Base-by-base conservation (phyloP, 2,113 vertebrate species). In the Pygoscelis antarcticus region DNA sequence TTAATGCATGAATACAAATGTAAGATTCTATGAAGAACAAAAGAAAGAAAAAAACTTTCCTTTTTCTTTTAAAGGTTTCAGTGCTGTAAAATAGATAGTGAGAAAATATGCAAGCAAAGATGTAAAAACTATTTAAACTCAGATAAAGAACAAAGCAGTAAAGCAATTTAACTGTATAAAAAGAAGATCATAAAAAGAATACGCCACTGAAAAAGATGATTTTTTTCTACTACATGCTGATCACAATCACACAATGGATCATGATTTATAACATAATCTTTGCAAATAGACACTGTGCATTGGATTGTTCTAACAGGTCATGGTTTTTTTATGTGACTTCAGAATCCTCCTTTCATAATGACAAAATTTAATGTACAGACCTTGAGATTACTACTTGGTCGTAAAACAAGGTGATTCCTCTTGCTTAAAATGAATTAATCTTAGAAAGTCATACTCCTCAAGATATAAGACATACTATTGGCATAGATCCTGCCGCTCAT, bases 371-470 rank as follows among this genome's bases (percentile, higher is more conserved):
- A 95, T 54, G 77, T 64, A 77, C 47, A 90, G 97, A 95, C 93
- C 96, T 95, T 94, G 94, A 97, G 83, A 97, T 96, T 97, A 96
- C 81, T 96, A 44, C 77, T 23, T 90, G 75, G 71, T 91, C 34
- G 17, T 98, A 98, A 97, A 98, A 96, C 93, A 98, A 96, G 94
- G 88, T 85, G 93, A 98, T 97, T 97, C 83, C 62, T 87, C 65
- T 96, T 94, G 66, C 64, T 97, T 94, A 83, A 94, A 95, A 93
- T 69, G 84, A 97, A 95, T 96, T 97, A 89, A 92, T 97, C 80
- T 94, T 85, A 71, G 19, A 74, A 94, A 97, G 84, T 54, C 22
- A 70, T 68, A 94, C 44, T 88, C 32, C 32, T 91, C 29, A 88
- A 93, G 91, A 83, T 65, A 60, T 9, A 55, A 2, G 27, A 82